phyloP scores from a whole-genome alignment of 2,113 vertebrate genomes.

The Dasypus novemcinctus region DNA sequence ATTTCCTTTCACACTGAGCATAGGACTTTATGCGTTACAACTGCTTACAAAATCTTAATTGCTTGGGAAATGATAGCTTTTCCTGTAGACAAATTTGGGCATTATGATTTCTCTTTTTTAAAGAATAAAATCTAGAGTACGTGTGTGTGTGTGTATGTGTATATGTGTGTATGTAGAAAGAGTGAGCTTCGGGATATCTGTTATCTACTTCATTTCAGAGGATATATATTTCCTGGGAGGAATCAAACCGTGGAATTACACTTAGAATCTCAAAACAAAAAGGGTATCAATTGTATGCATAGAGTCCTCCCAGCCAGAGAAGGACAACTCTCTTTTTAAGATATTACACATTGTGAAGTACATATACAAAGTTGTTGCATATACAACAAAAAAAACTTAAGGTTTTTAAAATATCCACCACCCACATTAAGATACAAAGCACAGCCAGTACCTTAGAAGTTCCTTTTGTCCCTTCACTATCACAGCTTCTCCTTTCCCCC shows the following conservation, averaged over 20 bases:
- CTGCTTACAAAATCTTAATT: background rate
- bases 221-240: slow-evolving; percentile 82
- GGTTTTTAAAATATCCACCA: background rate
- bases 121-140: background rate
- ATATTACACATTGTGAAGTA: background rate
- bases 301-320: background rate
- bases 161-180: background rate
- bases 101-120: background rate
- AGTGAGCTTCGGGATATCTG: background rate
- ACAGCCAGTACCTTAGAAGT: background rate
- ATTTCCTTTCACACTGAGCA: background rate
- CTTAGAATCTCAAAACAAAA: slow-evolving; percentile 88
- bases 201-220: background rate
- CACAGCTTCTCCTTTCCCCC: background rate
- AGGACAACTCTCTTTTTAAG: background rate
- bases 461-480: background rate
- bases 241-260: slow-evolving; percentile 94
- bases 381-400: background rate
- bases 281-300: slow-evolving; percentile 72
- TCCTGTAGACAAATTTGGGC: background rate
- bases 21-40: background rate
- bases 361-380: background rate
- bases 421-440: background rate
- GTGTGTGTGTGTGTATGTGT: background rate
- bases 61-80: background rate